These are phyloP conservation scores for Chirona hameri DNA, from an alignment of 2,888 invertebrate genomes.

Conservation along the genomic window DNA sequence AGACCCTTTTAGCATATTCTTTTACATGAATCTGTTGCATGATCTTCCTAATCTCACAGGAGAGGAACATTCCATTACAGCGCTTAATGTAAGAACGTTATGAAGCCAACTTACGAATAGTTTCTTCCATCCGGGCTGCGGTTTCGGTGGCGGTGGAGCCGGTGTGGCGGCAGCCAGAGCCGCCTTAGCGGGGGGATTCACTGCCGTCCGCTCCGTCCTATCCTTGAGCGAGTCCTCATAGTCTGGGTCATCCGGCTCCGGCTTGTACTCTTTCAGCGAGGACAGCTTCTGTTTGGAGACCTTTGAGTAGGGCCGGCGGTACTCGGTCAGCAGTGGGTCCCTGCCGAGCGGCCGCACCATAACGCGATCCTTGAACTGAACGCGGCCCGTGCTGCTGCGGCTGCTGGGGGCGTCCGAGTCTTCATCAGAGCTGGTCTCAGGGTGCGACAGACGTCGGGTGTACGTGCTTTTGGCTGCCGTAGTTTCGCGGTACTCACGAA, in stretches of 20 bases:
- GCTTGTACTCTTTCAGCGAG: not conserved
- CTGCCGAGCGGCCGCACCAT: not conserved
- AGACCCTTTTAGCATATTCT: too few relatives aligned
- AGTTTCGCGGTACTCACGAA: conserved; percentile 1
- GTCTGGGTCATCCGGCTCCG: not conserved
- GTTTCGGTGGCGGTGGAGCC: not conserved
- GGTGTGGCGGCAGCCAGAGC: not conserved
- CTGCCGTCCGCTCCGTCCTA: not conserved
- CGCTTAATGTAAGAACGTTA: too few relatives aligned
- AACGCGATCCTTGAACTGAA: not conserved
- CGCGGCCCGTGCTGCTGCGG: not conserved
- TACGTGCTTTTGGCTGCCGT: not conserved
- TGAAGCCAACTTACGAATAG: not conserved
- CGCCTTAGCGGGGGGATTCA: not conserved
- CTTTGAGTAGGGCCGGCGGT: conserved; percentile 4
- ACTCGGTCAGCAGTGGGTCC: conserved; percentile 26
- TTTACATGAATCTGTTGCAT: too few relatives aligned
- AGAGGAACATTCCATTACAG: too few relatives aligned
- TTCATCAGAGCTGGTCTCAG: not conserved
- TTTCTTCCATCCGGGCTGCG: not conserved
- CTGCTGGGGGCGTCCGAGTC: not conserved
- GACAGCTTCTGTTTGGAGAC: not conserved
- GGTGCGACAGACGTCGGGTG: not conserved
- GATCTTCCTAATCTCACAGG: too few relatives aligned
- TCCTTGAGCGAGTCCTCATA: conserved; percentile 10